Percentiles rank a stretch among this genome's conserved stretches.
Evolutionary conservation across 2,113 vertebrate species (phyloP).

Genomic region (Pantherophis guttatus): DNA sequence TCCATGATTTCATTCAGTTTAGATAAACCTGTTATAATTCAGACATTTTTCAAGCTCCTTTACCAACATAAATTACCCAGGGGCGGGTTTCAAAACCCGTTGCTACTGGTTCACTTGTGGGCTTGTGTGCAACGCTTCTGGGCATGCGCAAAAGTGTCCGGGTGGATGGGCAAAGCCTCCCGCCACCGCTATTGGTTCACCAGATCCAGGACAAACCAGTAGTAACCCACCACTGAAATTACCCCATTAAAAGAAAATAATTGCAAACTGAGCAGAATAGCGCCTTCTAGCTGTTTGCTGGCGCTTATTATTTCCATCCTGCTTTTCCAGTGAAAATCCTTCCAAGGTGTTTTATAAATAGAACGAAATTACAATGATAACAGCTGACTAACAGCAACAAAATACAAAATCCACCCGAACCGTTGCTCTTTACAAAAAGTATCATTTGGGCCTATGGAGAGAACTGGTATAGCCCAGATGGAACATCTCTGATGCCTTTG

Average conservation of each 20-base stretch:
- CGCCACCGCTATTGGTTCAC: no score
- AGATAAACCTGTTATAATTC: not conserved
- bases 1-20: not conserved
- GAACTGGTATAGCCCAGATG: not conserved
- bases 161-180: no score
- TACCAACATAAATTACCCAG: not conserved
- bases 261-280: not conserved
- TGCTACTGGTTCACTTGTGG: no score
- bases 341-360: not conserved
- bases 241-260: not conserved
- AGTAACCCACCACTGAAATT: no score
- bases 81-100: no score
- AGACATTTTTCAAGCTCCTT: not conserved
- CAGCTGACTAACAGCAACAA: not conserved
- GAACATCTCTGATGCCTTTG: not conserved
- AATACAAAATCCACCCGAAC: not conserved
- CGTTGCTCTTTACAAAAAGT: not conserved
- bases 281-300: not conserved
- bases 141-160: no score
- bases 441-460: not conserved
- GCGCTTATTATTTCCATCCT: not conserved
- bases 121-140: no score
- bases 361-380: not conserved
- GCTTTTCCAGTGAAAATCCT: not conserved
- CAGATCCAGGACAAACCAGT: no score